Evolutionary conservation across 30 jellyfish, hydroid and myxozoan genomes (phyloP).

Genomic region (Turritopsis rubra): DNA sequence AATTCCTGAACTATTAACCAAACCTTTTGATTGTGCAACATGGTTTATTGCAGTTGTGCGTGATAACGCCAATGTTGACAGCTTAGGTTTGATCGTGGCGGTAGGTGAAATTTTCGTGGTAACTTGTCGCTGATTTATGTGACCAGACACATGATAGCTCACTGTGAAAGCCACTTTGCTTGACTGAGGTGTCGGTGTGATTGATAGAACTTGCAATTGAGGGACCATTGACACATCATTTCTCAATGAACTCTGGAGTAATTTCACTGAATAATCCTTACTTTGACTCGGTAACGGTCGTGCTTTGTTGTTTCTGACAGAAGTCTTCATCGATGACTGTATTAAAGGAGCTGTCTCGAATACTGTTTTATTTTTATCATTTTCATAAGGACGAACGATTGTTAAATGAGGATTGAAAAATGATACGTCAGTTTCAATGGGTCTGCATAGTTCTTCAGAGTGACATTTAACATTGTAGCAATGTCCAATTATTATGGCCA

Average conservation of each 20-base stretch:
- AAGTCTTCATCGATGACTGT: neutral
- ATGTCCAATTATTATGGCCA: constrained; percentile 78
- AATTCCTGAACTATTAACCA: no score
- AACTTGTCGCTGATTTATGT: neutral
- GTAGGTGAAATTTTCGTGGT: neutral
- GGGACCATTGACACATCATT: neutral
- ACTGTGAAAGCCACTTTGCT: neutral
- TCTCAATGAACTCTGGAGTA: neutral
- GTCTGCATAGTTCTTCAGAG: constrained; percentile 39
- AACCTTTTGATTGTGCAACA: neutral
- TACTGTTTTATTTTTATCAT: neutral
- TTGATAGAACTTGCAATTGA: neutral
- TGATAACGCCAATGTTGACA: neutral
- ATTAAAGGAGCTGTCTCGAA: neutral
- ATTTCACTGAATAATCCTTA: neutral
- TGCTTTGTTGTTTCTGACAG: no score
- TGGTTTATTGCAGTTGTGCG: neutral
- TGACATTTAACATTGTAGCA: constrained; percentile 76
- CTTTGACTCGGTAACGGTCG: neutral
- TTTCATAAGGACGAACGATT: constrained; percentile 32
- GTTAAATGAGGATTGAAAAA: constrained; percentile 65
- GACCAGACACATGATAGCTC: neutral
- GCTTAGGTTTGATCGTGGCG: neutral
- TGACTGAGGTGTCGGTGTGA: neutral
- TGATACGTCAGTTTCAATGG: constrained; percentile 38